Evolutionary conservation across 1,140 invertebrate species (phyloP).

Genomic region (Saccostrea cuccullata): DNA sequence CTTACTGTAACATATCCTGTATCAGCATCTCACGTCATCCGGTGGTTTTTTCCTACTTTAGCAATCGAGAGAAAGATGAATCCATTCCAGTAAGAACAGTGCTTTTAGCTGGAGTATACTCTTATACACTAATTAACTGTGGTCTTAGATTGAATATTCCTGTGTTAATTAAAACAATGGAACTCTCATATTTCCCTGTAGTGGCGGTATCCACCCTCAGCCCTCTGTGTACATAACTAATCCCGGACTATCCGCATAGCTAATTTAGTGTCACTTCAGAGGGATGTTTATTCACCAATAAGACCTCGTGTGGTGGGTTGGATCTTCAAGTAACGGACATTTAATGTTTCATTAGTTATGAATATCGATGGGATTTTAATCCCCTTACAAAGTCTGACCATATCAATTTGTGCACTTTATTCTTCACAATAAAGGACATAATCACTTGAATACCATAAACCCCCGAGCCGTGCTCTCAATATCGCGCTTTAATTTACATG

Average conservation of each 20-base stretch:
- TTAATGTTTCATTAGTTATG: slow-evolving; percentile 35
- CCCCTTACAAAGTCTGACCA: slow-evolving; percentile 1
- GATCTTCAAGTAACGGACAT: not conserved
- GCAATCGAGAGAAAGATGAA: too few relatives aligned
- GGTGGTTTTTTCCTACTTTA: too few relatives aligned
- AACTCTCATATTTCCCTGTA: not conserved
- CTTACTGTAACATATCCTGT: too few relatives aligned
- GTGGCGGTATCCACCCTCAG: not conserved
- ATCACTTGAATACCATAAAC: not conserved
- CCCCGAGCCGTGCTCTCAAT: slow-evolving; percentile 2
- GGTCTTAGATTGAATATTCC: not conserved
- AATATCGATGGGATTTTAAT: slow-evolving; percentile 25
- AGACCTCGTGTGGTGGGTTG: not conserved
- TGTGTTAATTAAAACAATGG: not conserved
- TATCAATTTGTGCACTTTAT: slow-evolving; percentile 34
- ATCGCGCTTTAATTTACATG: slow-evolving; percentile 22
- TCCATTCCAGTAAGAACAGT: too few relatives aligned
- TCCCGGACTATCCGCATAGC: not conserved
- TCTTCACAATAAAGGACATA: not conserved
- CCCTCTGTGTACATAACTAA: not conserved
- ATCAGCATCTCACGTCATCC: too few relatives aligned
- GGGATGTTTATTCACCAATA: not conserved
- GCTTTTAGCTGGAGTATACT: too few relatives aligned
- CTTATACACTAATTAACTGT: too few relatives aligned
- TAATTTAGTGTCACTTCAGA: slow-evolving; percentile 3